These are phyloP conservation scores for Blomia tropicalis DNA, from an alignment of 2,888 invertebrate species.

Conservation along the genomic window DNA sequence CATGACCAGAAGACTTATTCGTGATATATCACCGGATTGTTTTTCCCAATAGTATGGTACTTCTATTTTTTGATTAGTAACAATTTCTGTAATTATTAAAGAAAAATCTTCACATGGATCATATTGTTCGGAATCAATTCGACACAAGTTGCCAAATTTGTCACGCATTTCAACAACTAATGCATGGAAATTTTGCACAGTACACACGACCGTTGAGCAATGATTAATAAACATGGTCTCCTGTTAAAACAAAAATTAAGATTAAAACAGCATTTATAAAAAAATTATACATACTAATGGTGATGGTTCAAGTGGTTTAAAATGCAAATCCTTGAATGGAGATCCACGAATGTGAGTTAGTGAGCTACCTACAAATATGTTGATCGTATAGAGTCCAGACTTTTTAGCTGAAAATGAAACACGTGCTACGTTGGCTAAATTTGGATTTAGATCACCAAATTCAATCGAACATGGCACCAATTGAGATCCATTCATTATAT, in stretches of 20 bases:
- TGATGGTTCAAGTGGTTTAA: slow-evolving; percentile 47
- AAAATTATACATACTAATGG: slow-evolving; percentile 16
- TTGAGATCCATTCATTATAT: slow-evolving; percentile 66
- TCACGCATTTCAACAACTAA: slow-evolving; percentile 79
- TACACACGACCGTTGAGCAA: slow-evolving; percentile 67
- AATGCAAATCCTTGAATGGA: slow-evolving; percentile 58
- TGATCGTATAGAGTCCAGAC: slow-evolving; percentile 71
- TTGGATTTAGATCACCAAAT: slow-evolving; percentile 61
- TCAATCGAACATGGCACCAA: slow-evolving; percentile 68
- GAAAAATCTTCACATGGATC: slow-evolving; percentile 29
- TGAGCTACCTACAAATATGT: slow-evolving; percentile 56
- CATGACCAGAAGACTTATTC: slow-evolving; percentile 40
- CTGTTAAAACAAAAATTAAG: slow-evolving; percentile 34
- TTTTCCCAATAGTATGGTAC: slow-evolving; percentile 28
- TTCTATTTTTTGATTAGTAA: slow-evolving; percentile 26
- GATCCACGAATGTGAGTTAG: slow-evolving; percentile 61
- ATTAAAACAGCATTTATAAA: slow-evolving; percentile 9
- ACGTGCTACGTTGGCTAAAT: slow-evolving; percentile 65
- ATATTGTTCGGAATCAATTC: slow-evolving; percentile 23
- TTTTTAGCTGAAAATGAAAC: slow-evolving; percentile 82
- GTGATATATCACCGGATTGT: slow-evolving; percentile 25
- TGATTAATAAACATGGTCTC: slow-evolving; percentile 66
- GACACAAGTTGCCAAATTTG: slow-evolving; percentile 69
- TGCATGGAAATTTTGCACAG: slow-evolving; percentile 54
- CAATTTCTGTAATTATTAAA: slow-evolving; percentile 28